A percentile compares a stretch with the other conserved stretches of the same genome.
Conservation (phyloP, 2,888 invertebrate species). For the Sesia bembeciformis region DNA sequence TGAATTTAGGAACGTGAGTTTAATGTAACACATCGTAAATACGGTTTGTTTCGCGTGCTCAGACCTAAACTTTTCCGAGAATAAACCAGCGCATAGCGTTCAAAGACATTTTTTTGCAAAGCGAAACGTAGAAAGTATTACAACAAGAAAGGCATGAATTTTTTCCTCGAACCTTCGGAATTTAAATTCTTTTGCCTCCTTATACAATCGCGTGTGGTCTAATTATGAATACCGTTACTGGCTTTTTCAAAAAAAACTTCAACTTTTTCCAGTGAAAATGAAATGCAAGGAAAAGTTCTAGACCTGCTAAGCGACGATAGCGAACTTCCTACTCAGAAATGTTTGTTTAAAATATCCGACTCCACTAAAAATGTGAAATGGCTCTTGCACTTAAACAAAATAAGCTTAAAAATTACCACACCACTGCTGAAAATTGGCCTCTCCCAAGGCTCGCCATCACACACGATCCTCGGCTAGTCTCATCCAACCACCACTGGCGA, state of each 20-base stretch:
- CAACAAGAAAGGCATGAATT: constrained; percentile 51
- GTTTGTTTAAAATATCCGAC: too few species aligned
- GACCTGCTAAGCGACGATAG: constrained; percentile 41
- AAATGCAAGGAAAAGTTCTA: constrained; percentile 40
- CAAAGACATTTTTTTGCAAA: constrained; percentile 60
- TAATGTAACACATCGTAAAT: constrained; percentile 62
- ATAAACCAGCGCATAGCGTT: constrained; percentile 53
- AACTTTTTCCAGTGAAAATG: constrained; percentile 36
- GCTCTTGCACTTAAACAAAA: too few species aligned
- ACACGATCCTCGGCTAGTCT: too few species aligned
- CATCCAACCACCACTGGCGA: too few species aligned
- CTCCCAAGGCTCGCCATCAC: too few species aligned
- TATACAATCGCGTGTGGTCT: constrained; percentile 70
- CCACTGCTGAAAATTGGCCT: too few species aligned
- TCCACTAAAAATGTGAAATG: too few species aligned
- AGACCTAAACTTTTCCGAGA: constrained; percentile 48
- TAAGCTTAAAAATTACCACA: too few species aligned
- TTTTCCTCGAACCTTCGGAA: constrained; percentile 58
- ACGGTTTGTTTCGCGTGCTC: constrained; percentile 42
- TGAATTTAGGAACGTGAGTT: constrained; percentile 51
- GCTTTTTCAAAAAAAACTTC: constrained; percentile 17
- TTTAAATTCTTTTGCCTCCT: constrained; percentile 61
- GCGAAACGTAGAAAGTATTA: constrained; percentile 59
- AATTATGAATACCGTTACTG: constrained; percentile 50
- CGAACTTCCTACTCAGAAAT: constrained; percentile 11